Evolutionary conservation across 2,113 vertebrate species (phyloP), one percentile per base, ranked within the genome.

Genomic region (Paratilapia polleni): DNA sequence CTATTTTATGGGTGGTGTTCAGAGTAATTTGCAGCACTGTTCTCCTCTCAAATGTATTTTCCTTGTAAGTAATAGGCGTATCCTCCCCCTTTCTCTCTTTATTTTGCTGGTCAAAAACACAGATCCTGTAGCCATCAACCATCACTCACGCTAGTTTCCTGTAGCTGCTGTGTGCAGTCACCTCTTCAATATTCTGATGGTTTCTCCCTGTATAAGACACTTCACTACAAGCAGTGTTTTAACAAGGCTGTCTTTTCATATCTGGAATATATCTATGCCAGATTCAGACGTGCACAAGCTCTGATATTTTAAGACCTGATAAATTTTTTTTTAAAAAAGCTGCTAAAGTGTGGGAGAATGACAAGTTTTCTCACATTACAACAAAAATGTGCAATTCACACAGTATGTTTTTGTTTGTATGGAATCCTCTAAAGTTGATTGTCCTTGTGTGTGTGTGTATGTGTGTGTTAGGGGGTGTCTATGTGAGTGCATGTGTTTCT

Each of bases 401-500:
- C 62, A 66, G 64, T 88, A 63, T 83, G 60, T 60, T 85, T 74
- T 56, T 79, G 64, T 85, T 88, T 88, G 77, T 84, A 77, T 84
- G 74, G 57, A 91, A 85, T 81, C 43, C 17, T 77, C 38, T 31
- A 26, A n/a, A 81, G 57, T 61, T 36, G 24, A 57, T 31, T 49
- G 28, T 38, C 66, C 47, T 81, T 80, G 76, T 41, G 84, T 56
- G 68, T 43, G 47, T 52, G 61, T 8, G 73, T 22, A n/a, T n/a
- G n/a, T n/a, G 34, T 47, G 68, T 57, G 83, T 22, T 52, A 20
- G 4, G 17, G 76, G 12, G 41, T 78, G 70, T 78, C 10, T 52
- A 75, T 3, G 63, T 60, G 86, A 61, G 86, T 66, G 87, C 78
- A 84, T 19, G 86, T 81, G 64, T 85, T 81, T 82, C 60, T 83